Evolutionary conservation across 2,888 invertebrate genomes (phyloP).

Genomic region (Pristionchus arcanus): DNA sequence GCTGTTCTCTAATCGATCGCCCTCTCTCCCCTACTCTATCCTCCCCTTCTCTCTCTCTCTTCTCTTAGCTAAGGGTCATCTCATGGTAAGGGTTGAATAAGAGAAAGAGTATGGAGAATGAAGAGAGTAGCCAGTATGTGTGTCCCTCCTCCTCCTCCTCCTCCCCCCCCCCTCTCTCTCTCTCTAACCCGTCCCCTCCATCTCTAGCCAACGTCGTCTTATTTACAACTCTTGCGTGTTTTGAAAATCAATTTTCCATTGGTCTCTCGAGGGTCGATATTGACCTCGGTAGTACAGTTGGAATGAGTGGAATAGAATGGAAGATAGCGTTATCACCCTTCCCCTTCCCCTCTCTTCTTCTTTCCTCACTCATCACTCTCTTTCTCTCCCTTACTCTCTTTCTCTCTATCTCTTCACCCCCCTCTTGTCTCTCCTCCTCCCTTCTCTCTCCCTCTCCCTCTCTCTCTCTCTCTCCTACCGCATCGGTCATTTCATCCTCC

Average conservation of each 20-base stretch:
- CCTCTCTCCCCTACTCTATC: conserved; percentile 25
- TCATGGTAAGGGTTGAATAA: neutral
- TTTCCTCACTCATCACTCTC: neutral
- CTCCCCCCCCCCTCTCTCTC: neutral
- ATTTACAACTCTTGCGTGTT: conserved; percentile 30
- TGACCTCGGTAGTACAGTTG: conserved; percentile 31
- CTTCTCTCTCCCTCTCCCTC: neutral
- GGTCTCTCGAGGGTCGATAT: neutral
- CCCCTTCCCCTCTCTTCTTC: neutral
- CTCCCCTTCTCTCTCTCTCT: neutral
- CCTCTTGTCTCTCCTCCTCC: conserved; percentile 33
- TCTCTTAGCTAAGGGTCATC: conserved; percentile 38
- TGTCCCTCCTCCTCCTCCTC: neutral
- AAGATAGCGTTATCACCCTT: conserved; percentile 26
- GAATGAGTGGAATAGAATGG: neutral
- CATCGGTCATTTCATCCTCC: conserved; percentile 20
- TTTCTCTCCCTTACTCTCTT: neutral
- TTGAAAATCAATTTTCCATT: conserved; percentile 18
- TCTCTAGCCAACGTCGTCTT: conserved; percentile 29
- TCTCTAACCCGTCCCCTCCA: neutral
- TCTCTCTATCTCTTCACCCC: neutral
- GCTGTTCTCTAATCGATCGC: conserved; percentile 34
- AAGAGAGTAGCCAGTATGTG: neutral
- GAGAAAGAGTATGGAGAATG: neutral
- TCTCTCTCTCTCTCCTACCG: neutral